These are phyloP conservation scores for Podilymbus podiceps DNA, from an alignment of 2,113 vertebrate genomes.

Conservation along the genomic window DNA sequence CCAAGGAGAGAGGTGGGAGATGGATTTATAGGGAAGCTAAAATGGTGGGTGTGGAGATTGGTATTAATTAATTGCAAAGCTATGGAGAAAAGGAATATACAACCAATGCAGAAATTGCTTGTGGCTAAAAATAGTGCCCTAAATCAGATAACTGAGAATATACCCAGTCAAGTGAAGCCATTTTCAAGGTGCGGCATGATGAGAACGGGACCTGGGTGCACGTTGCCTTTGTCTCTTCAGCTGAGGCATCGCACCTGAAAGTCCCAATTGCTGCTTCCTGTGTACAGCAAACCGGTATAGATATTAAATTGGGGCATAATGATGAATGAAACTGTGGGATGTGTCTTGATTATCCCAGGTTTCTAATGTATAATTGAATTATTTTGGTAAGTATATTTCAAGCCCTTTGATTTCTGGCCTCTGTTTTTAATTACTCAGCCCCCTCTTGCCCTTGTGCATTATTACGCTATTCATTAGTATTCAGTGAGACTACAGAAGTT, in stretches of 20 bases:
- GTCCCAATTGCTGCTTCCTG: constrained; percentile 6
- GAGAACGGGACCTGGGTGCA: not conserved
- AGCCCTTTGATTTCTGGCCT: constrained; percentile 69
- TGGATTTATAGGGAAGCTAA: not conserved
- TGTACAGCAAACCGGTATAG: not conserved
- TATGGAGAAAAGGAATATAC: not conserved
- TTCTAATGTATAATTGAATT: constrained; percentile 70
- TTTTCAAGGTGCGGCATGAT: not conserved
- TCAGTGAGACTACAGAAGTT: constrained; percentile 67
- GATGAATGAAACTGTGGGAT: constrained; percentile 35
- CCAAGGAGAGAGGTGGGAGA: not conserved
- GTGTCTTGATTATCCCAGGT: constrained; percentile 51
- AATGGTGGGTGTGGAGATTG: not conserved
- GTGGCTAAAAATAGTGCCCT: not conserved
- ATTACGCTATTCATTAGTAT: constrained; percentile 72
- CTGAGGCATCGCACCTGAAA: not conserved
- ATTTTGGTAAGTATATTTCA: constrained; percentile 71
- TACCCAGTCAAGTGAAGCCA: not conserved
- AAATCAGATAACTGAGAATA: not conserved
- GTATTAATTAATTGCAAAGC: not conserved
- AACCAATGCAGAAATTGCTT: not conserved
- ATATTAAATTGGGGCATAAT: constrained; percentile 34
- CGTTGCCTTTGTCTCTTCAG: constrained; percentile 9
- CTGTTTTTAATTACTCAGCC: constrained; percentile 74
- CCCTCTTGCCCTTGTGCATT: constrained; percentile 67